phyloP scores from a whole-genome alignment of 2,113 vertebrate genomes.

The Irena cyanogastra region DNA sequence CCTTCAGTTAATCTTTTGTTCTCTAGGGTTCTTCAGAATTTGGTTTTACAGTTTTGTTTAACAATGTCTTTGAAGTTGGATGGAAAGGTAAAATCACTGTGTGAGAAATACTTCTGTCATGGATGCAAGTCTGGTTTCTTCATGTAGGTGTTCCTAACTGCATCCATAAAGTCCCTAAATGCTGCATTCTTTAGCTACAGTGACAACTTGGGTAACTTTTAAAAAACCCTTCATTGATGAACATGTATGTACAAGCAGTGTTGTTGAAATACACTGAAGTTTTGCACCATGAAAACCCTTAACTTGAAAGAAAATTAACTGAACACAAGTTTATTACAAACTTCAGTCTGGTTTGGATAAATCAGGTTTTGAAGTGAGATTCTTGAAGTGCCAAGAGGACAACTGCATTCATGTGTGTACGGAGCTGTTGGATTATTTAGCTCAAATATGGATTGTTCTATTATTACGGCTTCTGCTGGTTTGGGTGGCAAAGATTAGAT shows the following conservation, averaged over 20 bases:
- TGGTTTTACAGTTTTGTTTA: constrained; percentile 44
- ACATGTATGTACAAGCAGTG: neutral
- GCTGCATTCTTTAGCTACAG: constrained; percentile 56
- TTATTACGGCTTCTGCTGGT: constrained; percentile 14
- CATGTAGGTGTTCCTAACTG: constrained; percentile 4
- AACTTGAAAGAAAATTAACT: too few species aligned
- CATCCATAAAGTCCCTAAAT: constrained; percentile 46
- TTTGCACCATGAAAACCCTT: neutral
- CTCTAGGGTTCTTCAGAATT: constrained; percentile 18
- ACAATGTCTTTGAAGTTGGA: constrained; percentile 22
- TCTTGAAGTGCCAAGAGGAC: constrained; percentile 56
- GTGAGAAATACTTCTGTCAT: constrained; percentile 12
- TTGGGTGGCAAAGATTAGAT: constrained; percentile 22
- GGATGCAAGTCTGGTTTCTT: constrained; percentile 14
- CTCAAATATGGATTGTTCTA: neutral
- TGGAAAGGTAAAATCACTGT: neutral
- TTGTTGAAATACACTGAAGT: constrained; percentile 20
- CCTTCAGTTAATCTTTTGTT: constrained; percentile 15
- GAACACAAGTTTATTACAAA: neutral
- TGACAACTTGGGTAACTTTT: constrained; percentile 23
- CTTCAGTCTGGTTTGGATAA: constrained; percentile 51
- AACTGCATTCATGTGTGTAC: neutral
- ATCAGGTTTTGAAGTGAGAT: constrained; percentile 52
- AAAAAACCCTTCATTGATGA: neutral
- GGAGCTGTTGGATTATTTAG: constrained; percentile 17